Evolutionary conservation across 2,888 invertebrate species (phyloP).

Genomic region (Dorcus parallelipipedus): DNA sequence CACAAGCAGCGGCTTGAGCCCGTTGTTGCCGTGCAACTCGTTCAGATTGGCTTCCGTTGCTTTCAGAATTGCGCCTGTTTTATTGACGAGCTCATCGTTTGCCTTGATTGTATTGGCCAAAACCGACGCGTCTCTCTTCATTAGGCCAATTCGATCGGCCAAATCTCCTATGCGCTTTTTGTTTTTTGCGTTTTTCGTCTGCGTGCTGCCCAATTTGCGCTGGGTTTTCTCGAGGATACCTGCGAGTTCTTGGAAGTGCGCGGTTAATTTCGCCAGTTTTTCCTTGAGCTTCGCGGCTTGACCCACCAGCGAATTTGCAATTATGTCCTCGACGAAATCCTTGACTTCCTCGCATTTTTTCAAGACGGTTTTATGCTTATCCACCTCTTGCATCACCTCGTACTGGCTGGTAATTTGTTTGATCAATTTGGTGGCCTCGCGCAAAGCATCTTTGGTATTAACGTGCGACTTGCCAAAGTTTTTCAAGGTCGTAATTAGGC

Average conservation of each 20-base stretch:
- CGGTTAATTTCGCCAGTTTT: constrained; percentile 5
- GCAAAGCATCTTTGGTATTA: constrained; percentile 24
- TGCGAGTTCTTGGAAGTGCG: constrained; percentile 1
- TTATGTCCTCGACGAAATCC: constrained; percentile 39
- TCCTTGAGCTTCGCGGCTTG: constrained; percentile 3
- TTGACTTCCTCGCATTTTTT: constrained; percentile 43
- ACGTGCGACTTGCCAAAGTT: constrained; percentile 51
- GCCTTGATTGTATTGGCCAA: constrained; percentile 17
- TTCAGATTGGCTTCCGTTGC: constrained; percentile 21
- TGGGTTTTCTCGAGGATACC: constrained; percentile 4
- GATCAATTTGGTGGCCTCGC: constrained; percentile 44
- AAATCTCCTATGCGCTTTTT: not conserved
- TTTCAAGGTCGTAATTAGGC: constrained; percentile 44
- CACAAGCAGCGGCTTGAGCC: constrained; percentile 9
- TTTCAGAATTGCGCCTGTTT: constrained; percentile 39
- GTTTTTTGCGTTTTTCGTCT: constrained; percentile 8
- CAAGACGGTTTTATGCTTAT: constrained; percentile 35
- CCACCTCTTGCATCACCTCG: constrained; percentile 23
- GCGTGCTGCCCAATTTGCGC: not conserved
- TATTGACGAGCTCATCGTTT: constrained; percentile 33
- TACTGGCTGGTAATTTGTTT: constrained; percentile 34
- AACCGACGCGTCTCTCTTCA: constrained; percentile 4
- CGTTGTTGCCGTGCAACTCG: constrained; percentile 15
- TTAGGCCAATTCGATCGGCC: not conserved
- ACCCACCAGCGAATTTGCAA: constrained; percentile 22